A percentile compares a stretch with the other conserved stretches of the same genome.
phyloP scores from a whole-genome alignment of 2,797 vertebrate species.

The Scyliorhinus canicula region DNA sequence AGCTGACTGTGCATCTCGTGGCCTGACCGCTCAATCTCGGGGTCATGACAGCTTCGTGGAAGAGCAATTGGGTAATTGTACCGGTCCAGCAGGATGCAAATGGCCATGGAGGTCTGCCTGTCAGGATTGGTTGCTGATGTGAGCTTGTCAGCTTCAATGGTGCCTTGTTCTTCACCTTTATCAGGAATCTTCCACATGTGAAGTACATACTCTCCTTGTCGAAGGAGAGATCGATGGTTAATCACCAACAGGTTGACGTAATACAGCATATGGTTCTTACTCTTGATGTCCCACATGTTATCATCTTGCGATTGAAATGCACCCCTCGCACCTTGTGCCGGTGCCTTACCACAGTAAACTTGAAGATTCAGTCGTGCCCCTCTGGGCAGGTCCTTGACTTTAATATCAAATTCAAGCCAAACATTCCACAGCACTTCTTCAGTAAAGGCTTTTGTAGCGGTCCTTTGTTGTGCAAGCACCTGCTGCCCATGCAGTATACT shows the following conservation, averaged over 20 bases:
- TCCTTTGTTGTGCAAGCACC: constrained; percentile 83
- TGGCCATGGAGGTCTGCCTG: constrained; percentile 86
- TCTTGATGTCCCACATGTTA: constrained; percentile 62
- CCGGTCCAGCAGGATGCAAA: constrained; percentile 83
- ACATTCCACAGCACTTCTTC: constrained; percentile 93
- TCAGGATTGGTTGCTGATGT: constrained; percentile 95
- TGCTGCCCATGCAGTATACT: constrained; percentile 94
- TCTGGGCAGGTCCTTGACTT: constrained; percentile 90
- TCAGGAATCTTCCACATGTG: constrained; percentile 98
- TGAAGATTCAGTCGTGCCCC: constrained; percentile 89
- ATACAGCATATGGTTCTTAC: constrained; percentile 84
- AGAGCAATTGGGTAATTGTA: constrained; percentile 93
- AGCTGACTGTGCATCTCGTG: constrained; percentile 95
- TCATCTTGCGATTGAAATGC: constrained; percentile 60
- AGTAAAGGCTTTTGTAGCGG: constrained; percentile 77
- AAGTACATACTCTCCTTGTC: constrained; percentile 88
- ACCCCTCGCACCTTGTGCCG: constrained; percentile 59
- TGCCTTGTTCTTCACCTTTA: constrained; percentile 88
- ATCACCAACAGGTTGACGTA: constrained; percentile 92
- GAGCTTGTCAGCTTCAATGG: constrained; percentile 91
- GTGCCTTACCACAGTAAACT: constrained; percentile 81
- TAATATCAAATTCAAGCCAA: constrained; percentile 92
- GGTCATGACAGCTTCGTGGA: constrained; percentile 73
- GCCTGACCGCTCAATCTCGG: constrained; percentile 69
- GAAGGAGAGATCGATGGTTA: constrained; percentile 88